phyloP scores from a whole-genome alignment of 2,888 invertebrate genomes.

The Tanypteryx hageni region DNA sequence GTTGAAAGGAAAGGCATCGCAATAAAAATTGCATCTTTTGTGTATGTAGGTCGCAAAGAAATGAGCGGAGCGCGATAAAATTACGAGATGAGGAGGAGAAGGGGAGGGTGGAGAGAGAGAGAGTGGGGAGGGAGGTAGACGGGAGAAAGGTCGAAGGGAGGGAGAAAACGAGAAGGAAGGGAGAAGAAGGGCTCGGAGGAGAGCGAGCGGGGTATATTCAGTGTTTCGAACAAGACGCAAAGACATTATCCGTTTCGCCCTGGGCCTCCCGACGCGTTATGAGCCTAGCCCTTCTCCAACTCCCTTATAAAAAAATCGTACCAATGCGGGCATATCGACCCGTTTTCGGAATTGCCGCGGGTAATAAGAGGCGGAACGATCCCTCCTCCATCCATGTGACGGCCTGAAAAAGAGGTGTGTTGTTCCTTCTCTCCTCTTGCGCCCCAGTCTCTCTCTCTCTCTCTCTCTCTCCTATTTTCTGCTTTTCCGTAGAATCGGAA shows the following conservation, averaged over 20 bases:
- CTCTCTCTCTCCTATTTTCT: too few species aligned
- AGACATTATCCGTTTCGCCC: not conserved
- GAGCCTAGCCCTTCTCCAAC: too few species aligned
- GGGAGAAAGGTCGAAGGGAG: not conserved
- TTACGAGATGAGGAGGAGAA: too few species aligned
- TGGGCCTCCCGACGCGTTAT: not conserved
- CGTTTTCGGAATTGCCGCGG: not conserved
- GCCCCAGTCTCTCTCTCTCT: too few species aligned
- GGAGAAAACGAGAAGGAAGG: not conserved
- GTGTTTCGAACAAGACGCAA: not conserved
- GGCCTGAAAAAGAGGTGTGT: not conserved
- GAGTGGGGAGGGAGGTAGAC: too few species aligned
- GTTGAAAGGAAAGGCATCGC: not conserved
- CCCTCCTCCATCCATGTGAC: not conserved
- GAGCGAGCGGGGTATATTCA: not conserved
- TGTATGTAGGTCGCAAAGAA: not conserved
- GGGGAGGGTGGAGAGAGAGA: too few species aligned
- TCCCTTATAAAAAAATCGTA: not conserved
- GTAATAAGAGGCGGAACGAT: not conserved
- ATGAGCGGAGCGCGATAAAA: too few species aligned
- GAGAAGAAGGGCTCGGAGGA: not conserved
- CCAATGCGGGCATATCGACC: conserved; percentile 16
- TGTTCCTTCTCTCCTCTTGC: too few species aligned
- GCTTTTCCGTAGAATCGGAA: not conserved
- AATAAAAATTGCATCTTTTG: conserved; percentile 19